Evolutionary conservation across 2,888 invertebrate genomes (phyloP).

Genomic region (Caprella mutica): DNA sequence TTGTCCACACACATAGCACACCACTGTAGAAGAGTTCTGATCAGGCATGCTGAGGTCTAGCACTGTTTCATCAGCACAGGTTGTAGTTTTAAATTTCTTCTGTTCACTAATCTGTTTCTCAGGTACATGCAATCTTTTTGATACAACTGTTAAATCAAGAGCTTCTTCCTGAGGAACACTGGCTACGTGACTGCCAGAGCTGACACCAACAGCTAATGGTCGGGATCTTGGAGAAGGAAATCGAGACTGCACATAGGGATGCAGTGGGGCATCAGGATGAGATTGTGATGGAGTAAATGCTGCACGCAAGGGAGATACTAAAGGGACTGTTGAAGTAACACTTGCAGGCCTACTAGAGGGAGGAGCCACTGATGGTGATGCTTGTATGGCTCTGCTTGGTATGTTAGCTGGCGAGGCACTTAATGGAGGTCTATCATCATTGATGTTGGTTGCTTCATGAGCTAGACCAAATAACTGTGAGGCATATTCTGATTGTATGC

Average conservation of each 20-base stretch:
- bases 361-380: not conserved
- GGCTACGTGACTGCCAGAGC: not conserved
- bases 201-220: not conserved
- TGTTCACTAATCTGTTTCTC: not conserved
- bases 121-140: not conserved
- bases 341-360: not conserved
- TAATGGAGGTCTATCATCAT: not conserved
- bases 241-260: too few relatives aligned
- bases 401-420: too few relatives aligned
- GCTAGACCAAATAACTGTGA: conserved; percentile 59
- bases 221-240: not conserved
- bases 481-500: conserved; percentile 81
- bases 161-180: conserved; percentile 27
- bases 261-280: not conserved
- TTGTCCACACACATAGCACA: conserved; percentile 73
- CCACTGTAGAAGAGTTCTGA: conserved; percentile 78
- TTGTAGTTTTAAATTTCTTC: not conserved
- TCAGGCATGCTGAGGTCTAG: conserved; percentile 83
- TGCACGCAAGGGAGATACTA: not conserved
- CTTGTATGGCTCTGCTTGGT: too few relatives aligned
- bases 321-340: not conserved
- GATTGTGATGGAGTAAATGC: not conserved
- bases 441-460: conserved; percentile 15
- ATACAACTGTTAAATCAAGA: conserved; percentile 24
- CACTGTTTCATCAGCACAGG: conserved; percentile 43